These are phyloP conservation scores for Terebella lapidaria DNA, from an alignment of 2,888 invertebrate genomes.

Conservation along the genomic window DNA sequence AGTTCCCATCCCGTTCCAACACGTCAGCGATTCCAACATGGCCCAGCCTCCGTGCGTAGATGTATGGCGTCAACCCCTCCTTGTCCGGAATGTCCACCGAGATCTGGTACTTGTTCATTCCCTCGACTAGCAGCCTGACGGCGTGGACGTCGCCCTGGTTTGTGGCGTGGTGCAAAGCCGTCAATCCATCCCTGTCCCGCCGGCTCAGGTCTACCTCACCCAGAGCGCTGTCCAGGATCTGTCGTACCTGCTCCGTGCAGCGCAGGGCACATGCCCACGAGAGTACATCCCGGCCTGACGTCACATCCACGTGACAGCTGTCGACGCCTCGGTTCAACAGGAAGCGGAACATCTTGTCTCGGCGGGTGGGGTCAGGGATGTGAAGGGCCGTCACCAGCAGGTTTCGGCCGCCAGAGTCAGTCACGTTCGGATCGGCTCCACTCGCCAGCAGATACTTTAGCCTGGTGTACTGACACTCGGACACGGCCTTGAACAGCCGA, in stretches of 20 bases:
- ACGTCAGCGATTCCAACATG: conserved; percentile 32
- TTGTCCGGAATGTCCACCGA: conserved; percentile 40
- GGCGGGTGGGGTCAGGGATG: conserved; percentile 30
- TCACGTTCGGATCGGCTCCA: conserved; percentile 30
- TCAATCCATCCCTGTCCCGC: conserved; percentile 36
- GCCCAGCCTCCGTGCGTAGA: conserved; percentile 39
- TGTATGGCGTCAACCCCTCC: conserved; percentile 41
- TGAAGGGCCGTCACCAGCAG: conserved; percentile 37
- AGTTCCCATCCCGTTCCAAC: conserved; percentile 30
- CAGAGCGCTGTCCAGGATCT: conserved; percentile 31
- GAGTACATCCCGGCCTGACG: conserved; percentile 30
- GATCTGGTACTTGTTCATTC: conserved; percentile 34
- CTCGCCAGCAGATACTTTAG: conserved; percentile 31
- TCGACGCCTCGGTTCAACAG: conserved; percentile 35
- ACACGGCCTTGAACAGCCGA: background rate
- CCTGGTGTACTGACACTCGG: background rate
- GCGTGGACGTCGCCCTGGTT: conserved; percentile 29
- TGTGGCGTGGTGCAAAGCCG: conserved; percentile 41
- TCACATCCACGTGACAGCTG: conserved; percentile 27
- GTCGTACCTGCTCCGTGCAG: conserved; percentile 18
- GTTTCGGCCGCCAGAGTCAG: conserved; percentile 36
- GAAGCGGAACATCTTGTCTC: conserved; percentile 35
- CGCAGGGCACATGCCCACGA: conserved; percentile 38
- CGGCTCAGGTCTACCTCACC: conserved; percentile 40
- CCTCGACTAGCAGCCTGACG: conserved; percentile 29